Base-by-base conservation (phyloP, 2,797 vertebrate species). In the Pangasius macronema region DNA sequence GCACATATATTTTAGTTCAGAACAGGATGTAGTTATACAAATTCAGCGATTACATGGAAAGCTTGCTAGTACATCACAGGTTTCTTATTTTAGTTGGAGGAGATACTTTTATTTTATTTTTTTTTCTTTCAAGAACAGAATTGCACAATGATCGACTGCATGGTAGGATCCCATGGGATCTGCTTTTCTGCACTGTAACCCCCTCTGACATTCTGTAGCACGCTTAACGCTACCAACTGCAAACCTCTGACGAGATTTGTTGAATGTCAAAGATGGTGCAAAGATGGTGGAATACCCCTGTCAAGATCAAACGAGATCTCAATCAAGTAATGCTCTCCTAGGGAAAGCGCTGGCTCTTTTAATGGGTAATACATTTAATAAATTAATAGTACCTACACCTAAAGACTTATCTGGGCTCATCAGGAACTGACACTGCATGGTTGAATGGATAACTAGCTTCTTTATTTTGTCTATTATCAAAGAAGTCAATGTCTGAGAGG, bases 341-440 rank as follows among this genome's bases (percentile, higher is more conserved):
- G 53, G 61, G 87, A 84, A 76, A 33, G 49, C 36, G 10, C 55
- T 67, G 86, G 83, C 77, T 82, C 53, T 75, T 75, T 81, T 10
- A 70, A 18, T 16, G 49, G 61, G 53, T 79, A 51, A 42, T 49
- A 20, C 27, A 36, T 24, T 55, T 39, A 67, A 30, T 63, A 82
- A 67, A 68, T 49, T 42, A 63, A 63, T 65, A 24, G 36, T 80
- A 57, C 20, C 53, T 65, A 33, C 57, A 68, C 70, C 57, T 67
- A 61, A 87, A 39, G 72, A 83, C 83, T 85, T 77, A 49, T 81
- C 90, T 87, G 80, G 30, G 85, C 55, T 39, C 39, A 82, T 85
- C 51, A 61, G 82, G 51, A 89, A 79, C 86, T 70, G 87, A 88
- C 39, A 7, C 68, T 90, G 88, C 76, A 85, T 90, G 91, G 89